Conservation (phyloP, 2,797 vertebrate species). For the Acanthurus lineatus region DNA sequence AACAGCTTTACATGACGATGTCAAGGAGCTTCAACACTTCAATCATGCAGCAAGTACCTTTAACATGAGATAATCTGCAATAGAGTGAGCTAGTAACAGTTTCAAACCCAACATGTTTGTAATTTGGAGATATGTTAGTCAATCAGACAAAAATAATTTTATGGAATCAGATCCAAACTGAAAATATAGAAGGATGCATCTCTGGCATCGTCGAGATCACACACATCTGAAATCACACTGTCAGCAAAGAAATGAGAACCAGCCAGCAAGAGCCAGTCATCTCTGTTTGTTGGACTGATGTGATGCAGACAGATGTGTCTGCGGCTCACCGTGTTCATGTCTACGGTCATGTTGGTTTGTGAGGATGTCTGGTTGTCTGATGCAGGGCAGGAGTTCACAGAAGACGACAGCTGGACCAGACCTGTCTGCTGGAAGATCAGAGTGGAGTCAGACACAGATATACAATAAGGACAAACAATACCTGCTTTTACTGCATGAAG, state of each 20-base stretch:
- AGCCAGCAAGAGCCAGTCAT: neutral
- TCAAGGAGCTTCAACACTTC: neutral
- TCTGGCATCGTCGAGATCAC: neutral
- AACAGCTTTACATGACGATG: neutral
- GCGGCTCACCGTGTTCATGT: slow-evolving; percentile 90
- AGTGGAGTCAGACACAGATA: slow-evolving; percentile 3
- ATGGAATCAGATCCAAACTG: no score
- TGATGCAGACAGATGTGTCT: neutral
- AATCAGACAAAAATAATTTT: no score
- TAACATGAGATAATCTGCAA: no score
- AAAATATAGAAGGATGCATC: no score
- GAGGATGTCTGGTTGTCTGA: slow-evolving; percentile 85
- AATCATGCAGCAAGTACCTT: neutral
- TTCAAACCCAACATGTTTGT: no score
- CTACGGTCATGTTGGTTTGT: slow-evolving; percentile 88
- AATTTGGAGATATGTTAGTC: no score
- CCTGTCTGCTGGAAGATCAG: slow-evolving; percentile 67
- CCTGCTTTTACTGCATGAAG: neutral
- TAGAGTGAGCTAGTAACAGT: no score
- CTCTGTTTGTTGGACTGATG: neutral
- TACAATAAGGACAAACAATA: neutral
- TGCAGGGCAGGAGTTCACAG: slow-evolving; percentile 83
- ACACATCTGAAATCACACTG: slow-evolving; percentile 5
- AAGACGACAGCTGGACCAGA: slow-evolving; percentile 86
- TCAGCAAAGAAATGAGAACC: neutral